Percentiles rank a stretch among this genome's conserved stretches.
Conservation (phyloP, 2,888 invertebrate genomes). For the Lordiphosa andalusiaca region DNA sequence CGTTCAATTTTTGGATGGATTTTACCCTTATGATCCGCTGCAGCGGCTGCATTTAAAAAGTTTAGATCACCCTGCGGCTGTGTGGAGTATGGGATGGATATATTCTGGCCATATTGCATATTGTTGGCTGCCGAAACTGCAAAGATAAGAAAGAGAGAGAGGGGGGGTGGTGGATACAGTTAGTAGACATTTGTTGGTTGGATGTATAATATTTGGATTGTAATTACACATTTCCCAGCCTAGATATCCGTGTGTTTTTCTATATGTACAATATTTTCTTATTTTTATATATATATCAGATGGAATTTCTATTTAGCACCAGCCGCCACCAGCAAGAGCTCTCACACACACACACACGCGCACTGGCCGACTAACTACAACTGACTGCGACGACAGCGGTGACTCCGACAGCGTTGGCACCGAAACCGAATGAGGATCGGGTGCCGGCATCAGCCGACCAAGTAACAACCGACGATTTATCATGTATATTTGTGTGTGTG, state of each 20-base stretch:
- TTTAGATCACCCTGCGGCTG: constrained; percentile 80
- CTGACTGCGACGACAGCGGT: constrained; percentile 47
- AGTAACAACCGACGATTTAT: constrained; percentile 44
- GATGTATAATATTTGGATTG: neutral
- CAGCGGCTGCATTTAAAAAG: constrained; percentile 79
- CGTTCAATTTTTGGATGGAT: constrained; percentile 81
- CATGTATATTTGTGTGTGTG: constrained; percentile 32
- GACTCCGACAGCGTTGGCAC: constrained; percentile 25
- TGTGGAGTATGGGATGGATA: constrained; percentile 80
- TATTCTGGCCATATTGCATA: constrained; percentile 81
- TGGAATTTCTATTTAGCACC: constrained; percentile 15
- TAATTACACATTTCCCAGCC: constrained; percentile 51
- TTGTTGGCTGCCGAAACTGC: constrained; percentile 79
- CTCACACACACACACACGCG: constrained; percentile 35
- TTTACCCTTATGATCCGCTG: constrained; percentile 80
- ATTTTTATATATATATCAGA: constrained; percentile 20
- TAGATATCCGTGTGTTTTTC: constrained; percentile 3
- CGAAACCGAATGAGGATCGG: constrained; percentile 57
- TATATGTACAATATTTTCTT: constrained; percentile 8
- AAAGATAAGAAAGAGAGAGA: constrained; percentile 22
- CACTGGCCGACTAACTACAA: constrained; percentile 63
- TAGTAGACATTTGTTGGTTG: constrained; percentile 11
- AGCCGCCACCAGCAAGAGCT: constrained; percentile 44
- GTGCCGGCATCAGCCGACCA: constrained; percentile 55
- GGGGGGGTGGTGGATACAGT: constrained; percentile 6